Evolutionary conservation across 2,113 vertebrate species (phyloP).

Genomic region (Hyperopisus bebe): DNA sequence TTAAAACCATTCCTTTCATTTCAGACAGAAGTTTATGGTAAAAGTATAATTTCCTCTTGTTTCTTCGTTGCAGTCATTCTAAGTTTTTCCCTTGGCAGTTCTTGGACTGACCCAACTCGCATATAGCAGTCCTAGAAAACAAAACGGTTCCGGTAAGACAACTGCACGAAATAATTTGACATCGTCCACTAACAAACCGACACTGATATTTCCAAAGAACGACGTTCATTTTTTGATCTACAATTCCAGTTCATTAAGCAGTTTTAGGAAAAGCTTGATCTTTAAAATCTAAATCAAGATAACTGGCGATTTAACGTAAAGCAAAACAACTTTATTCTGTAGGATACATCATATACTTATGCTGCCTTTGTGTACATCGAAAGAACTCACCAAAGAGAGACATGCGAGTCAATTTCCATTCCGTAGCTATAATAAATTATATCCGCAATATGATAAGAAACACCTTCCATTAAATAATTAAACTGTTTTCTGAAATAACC

Average conservation of each 20-base stretch:
- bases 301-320: neutral
- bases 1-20: neutral
- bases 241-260: neutral
- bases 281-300: neutral
- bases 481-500: neutral
- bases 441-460: neutral
- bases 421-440: neutral
- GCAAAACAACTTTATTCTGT: neutral
- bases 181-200: neutral
- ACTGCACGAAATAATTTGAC: neutral
- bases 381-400: conserved; percentile 1
- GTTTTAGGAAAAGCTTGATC: neutral
- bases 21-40: conserved; percentile 28
- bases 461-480: neutral
- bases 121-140: neutral
- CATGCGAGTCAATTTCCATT: neutral
- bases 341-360: neutral
- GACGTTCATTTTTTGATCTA: neutral
- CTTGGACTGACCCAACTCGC: neutral
- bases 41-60: neutral
- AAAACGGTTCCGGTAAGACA: neutral
- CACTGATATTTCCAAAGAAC: neutral
- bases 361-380: neutral
- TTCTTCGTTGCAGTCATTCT: neutral
- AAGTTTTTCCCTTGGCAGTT: neutral